These are phyloP conservation scores for Silurus aristotelis DNA, from an alignment of 2,797 vertebrate species.

Conservation along the genomic window DNA sequence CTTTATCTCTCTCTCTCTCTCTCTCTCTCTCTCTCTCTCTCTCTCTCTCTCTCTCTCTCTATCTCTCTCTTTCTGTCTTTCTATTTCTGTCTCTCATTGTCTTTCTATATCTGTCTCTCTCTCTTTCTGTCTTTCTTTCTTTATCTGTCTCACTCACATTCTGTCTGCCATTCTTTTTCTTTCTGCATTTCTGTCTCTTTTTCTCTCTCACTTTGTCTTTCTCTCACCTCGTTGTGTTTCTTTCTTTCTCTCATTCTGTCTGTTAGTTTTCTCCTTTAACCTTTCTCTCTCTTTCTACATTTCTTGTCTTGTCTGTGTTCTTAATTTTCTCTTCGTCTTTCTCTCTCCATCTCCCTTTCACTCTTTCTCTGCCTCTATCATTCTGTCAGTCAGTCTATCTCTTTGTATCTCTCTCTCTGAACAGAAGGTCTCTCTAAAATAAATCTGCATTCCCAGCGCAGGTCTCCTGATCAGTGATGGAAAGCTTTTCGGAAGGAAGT, in stretches of 20 bases:
- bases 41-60: not conserved
- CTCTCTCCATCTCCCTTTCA: not conserved
- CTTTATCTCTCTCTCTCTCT: too few species aligned
- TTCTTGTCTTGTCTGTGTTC: too few species aligned
- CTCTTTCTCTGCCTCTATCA: too few species aligned
- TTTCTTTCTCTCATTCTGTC: too few species aligned
- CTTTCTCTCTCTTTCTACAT: too few species aligned
- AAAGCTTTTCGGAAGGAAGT: not conserved
- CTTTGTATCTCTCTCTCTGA: not conserved
- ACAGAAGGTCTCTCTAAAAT: not conserved
- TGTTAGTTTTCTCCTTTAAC: too few species aligned
- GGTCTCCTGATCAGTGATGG: not conserved
- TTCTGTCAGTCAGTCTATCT: not conserved
- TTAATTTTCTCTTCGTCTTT: not conserved
- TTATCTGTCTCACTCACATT: too few species aligned
- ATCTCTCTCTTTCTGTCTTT: constrained; percentile 1
- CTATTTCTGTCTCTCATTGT: constrained; percentile 14
- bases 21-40: too few species aligned
- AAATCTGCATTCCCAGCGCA: not conserved
- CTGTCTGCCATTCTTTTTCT: too few species aligned
- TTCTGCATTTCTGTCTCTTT: too few species aligned
- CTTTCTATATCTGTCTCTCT: not conserved
- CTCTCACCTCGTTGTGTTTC: not conserved
- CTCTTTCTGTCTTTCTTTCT: too few species aligned
- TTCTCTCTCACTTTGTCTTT: too few species aligned